Base-by-base conservation (phyloP, 1,140 invertebrate species). In the Apis cerana region DNA sequence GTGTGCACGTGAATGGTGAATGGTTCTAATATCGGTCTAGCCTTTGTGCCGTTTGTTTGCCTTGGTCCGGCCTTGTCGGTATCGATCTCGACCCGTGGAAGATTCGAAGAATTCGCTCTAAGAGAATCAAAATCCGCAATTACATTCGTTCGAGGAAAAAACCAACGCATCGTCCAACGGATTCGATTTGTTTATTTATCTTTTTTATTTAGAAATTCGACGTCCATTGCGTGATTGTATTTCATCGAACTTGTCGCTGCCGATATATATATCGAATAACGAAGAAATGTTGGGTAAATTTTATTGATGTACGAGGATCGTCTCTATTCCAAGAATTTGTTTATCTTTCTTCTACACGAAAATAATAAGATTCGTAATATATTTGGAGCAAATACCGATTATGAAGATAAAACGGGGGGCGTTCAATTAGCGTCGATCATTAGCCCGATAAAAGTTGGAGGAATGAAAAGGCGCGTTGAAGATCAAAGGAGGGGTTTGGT, bases 21-120 rank as follows among this genome's bases (percentile, higher is more conserved):
- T 48, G 72, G 76, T 72, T 89, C 87, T 88, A 88, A 89, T 88
- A 88, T 89, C 85, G 82, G 85, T 52, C 87, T 81, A 77, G 64
- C 85, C 85, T 87, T 87, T 87, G 86, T 87, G 54, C 81, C 85
- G 62, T 71, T 74, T 87, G 85, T 87, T 87, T 87, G 79, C 86
- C 56, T 84, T 87, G 21, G 76, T 43, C 86, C 76, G 33, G 75
- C 79, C 81, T 87, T 77, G 85, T 80, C 85, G 27, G 81, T 86
- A 87, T 87, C 82, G 86, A 87, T 87, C 71, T 59, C 54, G 65
- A 75, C 70, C 54, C 50, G 10, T 15, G 50, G 81, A 65, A 82
- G 75, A 78, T 78, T 70, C 13, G 76, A 13, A 82, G 33, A 43
- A 43, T 33, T 27, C 80, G n/a, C 13, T 27, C 13, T 9, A 33